Conservation (phyloP, 2,113 vertebrate genomes). For the Bothrops jararaca region DNA sequence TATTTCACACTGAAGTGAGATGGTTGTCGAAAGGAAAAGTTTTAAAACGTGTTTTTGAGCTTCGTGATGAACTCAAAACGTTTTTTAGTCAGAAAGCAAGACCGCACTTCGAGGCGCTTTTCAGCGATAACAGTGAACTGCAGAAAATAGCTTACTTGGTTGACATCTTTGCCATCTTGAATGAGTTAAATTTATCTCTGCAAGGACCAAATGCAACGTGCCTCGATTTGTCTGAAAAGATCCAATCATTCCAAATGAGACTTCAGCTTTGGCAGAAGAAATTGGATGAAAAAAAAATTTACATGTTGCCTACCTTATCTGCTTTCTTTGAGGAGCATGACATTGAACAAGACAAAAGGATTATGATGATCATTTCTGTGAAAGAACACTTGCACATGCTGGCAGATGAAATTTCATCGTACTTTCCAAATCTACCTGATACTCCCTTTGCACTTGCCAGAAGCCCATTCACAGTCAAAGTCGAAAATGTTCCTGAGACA, state of each 20-base stretch:
- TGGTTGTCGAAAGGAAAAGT: no score
- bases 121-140: no score
- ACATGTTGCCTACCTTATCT: constrained; percentile 29
- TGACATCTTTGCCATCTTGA: neutral
- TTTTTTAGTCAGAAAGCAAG: no score
- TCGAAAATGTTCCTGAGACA: constrained; percentile 1
- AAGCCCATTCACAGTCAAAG: constrained; percentile 27
- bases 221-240: constrained; percentile 20
- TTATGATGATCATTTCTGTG: constrained; percentile 26
- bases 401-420: constrained; percentile 26
- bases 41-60: no score
- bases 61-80: no score
- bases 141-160: no score
- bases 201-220: neutral
- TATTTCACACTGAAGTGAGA: no score
- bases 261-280: constrained; percentile 15
- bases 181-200: neutral
- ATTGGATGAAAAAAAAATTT: constrained; percentile 31
- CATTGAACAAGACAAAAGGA: constrained; percentile 14
- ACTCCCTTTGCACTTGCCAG: constrained; percentile 25
- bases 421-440: constrained; percentile 25
- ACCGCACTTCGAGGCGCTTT: no score
- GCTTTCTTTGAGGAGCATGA: neutral
- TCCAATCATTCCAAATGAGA: constrained; percentile 10
- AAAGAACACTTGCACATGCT: constrained; percentile 30